Percentiles rank a stretch among this genome's conserved stretches.
These are phyloP conservation scores for Melitaea athalia DNA, from an alignment of 2,888 invertebrate species.

Conservation along the genomic window DNA sequence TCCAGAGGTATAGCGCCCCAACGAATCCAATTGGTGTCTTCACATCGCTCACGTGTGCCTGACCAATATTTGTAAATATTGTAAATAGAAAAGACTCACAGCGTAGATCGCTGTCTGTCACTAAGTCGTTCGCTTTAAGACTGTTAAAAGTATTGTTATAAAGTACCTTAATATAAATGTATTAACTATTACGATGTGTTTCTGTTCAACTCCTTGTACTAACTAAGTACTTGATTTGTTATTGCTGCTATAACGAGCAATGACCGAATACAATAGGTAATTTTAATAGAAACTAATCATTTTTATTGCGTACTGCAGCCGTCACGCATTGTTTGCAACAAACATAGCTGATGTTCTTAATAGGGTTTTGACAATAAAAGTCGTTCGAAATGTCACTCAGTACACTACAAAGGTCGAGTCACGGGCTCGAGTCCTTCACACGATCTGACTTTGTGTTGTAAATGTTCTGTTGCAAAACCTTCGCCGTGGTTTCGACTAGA, in stretches of 20 bases:
- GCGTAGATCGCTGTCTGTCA: constrained; percentile 70
- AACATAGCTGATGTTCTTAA: constrained; percentile 37
- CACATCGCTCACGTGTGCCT: constrained; percentile 58
- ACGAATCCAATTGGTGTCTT: constrained; percentile 64
- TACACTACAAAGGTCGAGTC: constrained; percentile 50
- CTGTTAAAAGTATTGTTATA: constrained; percentile 82
- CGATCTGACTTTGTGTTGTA: constrained; percentile 41
- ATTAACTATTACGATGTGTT: constrained; percentile 52
- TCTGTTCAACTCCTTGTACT: constrained; percentile 37
- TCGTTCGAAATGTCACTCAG: constrained; percentile 51
- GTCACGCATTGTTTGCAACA: constrained; percentile 42
- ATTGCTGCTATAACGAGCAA: constrained; percentile 27
- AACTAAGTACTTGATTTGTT: constrained; percentile 17
- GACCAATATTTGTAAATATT: constrained; percentile 38
- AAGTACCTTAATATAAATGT: constrained; percentile 76
- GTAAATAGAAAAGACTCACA: constrained; percentile 71
- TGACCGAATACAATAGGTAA: constrained; percentile 38
- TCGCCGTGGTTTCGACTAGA: neutral
- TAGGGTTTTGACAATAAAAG: constrained; percentile 45
- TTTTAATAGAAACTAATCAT: constrained; percentile 42
- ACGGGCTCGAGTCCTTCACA: constrained; percentile 47
- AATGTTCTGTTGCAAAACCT: constrained; percentile 50
- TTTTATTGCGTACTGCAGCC: constrained; percentile 37
- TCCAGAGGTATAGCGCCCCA: constrained; percentile 66
- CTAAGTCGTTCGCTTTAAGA: constrained; percentile 81